Evolutionary conservation across 2,797 vertebrate genomes (phyloP), one percentile per base, ranked within the genome.

Genomic region (Urosaurus nigricauda): DNA sequence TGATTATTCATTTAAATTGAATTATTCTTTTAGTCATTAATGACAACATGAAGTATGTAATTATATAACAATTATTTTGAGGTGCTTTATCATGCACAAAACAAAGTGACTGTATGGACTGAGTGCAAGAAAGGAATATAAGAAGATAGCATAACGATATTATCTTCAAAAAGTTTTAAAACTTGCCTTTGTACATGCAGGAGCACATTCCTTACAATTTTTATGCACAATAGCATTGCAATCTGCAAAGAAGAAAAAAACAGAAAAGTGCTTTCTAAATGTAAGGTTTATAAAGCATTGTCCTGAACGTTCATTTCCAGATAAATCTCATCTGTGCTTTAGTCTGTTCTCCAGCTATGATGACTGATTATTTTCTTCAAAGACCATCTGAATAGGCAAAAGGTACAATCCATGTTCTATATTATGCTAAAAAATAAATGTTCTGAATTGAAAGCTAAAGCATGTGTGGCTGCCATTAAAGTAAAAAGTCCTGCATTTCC

Each of bases 141-240:
- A 73, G 35, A 24, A 2, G 70, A 60, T 37, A 21, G 37, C 37
- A 43, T 0, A 0, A 60, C 47, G 84, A 53, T 26, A 71, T 43
- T 37, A 37, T 8, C 53, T 51, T 53, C 29, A 77, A 26, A 37
- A 17, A 0, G 32, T 24, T 58, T 40, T 53, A 26, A 11, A 78
- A 5, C 4, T 96, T 96, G 98, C 98, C 97, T 99, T 99, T 88
- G 97, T 94, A 95, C 99, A 99, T 0, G 96, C 96, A 19, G 97
- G 96, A 43, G 96, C 87, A 0, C 96, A 97, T 0, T 99, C 99
- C 92, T 98, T 98, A 94, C 99, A 99, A 88, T 94, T 94, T 91
- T 98, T 99, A 93, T 99, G 99, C 58, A 98, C 96, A 79, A 96
- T 97, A 43, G 96, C 60, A 1, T 96, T 98, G 94, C 99, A 99